These are phyloP conservation scores for Lepidostoma basale DNA, from an alignment of 1,140 invertebrate species.

Conservation along the genomic window DNA sequence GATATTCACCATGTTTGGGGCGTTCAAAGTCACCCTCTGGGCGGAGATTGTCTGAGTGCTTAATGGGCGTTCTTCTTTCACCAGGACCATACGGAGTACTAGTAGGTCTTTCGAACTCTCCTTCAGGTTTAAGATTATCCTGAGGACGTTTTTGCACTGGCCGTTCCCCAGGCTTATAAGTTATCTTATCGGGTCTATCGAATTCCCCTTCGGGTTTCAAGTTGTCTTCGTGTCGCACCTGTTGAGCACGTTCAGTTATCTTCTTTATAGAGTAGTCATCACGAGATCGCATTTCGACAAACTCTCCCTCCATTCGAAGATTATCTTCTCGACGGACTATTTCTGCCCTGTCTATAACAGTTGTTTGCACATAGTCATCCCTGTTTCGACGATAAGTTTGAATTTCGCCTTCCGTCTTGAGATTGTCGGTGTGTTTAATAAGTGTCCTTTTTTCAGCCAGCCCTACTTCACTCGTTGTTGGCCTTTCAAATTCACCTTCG, in stretches of 20 bases:
- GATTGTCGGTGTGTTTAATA: slow-evolving; percentile 61
- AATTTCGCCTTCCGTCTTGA: slow-evolving; percentile 63
- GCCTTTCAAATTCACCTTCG: slow-evolving; percentile 63
- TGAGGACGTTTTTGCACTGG: slow-evolving; percentile 52
- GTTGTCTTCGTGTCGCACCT: slow-evolving; percentile 62
- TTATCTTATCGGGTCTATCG: slow-evolving; percentile 51
- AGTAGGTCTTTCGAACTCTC: no score
- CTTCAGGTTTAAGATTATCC: slow-evolving; percentile 65
- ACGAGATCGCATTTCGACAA: slow-evolving; percentile 63
- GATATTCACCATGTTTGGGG: no score
- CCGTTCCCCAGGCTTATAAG: slow-evolving; percentile 58
- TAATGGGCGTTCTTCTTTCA: no score
- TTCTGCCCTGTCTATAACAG: slow-evolving; percentile 62
- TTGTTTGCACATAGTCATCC: slow-evolving; percentile 64
- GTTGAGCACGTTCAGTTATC: slow-evolving; percentile 49
- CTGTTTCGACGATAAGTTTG: slow-evolving; percentile 55
- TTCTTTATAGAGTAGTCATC: slow-evolving; percentile 57
- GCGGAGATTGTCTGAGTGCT: no score
- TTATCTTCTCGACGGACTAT: slow-evolving; percentile 69
- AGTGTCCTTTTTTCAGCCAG: slow-evolving; percentile 56
- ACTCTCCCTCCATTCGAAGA: slow-evolving; percentile 67
- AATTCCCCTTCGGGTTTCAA: slow-evolving; percentile 66
- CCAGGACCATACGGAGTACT: no score
- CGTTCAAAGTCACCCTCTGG: no score
- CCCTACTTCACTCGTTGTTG: slow-evolving; percentile 53